Base-by-base conservation (phyloP, 2,797 vertebrate species). In the Propithecus deckenii region DNA sequence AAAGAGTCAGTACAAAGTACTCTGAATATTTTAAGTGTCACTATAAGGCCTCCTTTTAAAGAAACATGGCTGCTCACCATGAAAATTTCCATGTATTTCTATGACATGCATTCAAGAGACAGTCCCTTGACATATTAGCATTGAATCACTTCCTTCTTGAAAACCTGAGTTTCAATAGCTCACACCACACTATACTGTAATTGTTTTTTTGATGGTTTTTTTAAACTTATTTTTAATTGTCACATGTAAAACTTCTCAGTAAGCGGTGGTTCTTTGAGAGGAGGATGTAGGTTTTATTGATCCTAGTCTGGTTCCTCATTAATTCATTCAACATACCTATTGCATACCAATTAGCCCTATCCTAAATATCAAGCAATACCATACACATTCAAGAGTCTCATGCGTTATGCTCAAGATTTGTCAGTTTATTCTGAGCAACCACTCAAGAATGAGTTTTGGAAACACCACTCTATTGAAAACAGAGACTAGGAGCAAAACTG, bases 1-100 rank as follows among this genome's bases (percentile, higher is more conserved):
- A 83, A 93, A 87, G 41, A 63, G 57, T 88, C 78, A 83, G 90
- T 97, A 97, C 96, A 96, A 93, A 91, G 83, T 81, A 94, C 28
- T 83, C 11, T 38, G 50, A 90, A 81, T 80, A 87, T 2, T 23
- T 35, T 72, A 84, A 88, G 55, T 75, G 78, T 72, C 90, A 96
- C 28, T 55, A 52, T 35, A 67, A 76, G 30, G 38, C 35, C 76
- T 85, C 72, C 59, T 59, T 92, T 90, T 86, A 92, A 96, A 96
- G 81, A 94, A 48, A 76, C 17, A 11, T 15, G 18, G 59, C 32
- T 87, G 48, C 30, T 76, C 6, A 43, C 28, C 35, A 59, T 94
- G 71, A 85, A 80, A 74, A 85, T 57, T 84, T 94, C 75, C 78
- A 17, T 83, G 12, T 65, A n/a, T 89, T 92, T 57, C 52, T 94